Conservation (phyloP, 2,113 vertebrate genomes). For the Glareola pratincola region DNA sequence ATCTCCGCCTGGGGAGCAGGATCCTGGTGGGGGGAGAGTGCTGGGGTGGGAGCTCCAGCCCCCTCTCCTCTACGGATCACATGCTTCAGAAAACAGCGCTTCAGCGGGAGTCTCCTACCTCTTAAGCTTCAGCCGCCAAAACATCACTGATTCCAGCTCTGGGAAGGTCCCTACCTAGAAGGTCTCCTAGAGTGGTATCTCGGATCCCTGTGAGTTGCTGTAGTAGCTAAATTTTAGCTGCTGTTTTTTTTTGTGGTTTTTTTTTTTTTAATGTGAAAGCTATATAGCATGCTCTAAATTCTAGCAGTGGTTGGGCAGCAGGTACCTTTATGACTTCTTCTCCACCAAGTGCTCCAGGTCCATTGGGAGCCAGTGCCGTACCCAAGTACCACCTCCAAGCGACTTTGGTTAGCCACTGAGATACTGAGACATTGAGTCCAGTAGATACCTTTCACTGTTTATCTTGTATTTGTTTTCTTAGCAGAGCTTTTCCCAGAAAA, state of each 20-base stretch:
- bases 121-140: background rate
- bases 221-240: background rate
- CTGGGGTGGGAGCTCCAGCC: background rate
- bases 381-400: background rate
- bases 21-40: background rate
- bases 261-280: background rate
- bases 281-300: background rate
- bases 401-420: background rate
- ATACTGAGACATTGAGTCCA: background rate
- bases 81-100: background rate
- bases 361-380: background rate
- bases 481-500: background rate
- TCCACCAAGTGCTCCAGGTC: background rate
- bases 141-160: background rate
- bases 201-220: background rate
- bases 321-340: background rate
- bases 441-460: background rate
- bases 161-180: background rate
- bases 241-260: background rate
- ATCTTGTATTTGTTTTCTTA: background rate
- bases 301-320: background rate
- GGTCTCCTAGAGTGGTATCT: background rate
- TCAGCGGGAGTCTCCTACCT: accelerated
- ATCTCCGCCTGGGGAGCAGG: accelerated
- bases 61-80: accelerated